Evolutionary conservation across 2,113 vertebrate species (phyloP).

Genomic region (Eptesicus fuscus): DNA sequence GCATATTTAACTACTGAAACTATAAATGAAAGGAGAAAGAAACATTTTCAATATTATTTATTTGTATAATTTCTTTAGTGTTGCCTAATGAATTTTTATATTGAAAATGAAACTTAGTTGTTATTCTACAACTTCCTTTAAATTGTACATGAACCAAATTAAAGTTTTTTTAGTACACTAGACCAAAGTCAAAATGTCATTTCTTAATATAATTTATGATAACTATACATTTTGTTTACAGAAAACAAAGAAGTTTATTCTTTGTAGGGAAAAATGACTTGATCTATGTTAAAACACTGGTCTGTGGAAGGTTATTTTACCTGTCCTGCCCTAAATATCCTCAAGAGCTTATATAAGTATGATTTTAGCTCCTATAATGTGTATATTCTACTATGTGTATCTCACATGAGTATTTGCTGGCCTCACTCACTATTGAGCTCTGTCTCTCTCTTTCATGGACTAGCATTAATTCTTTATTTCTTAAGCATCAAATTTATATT

Average conservation of each 20-base stretch:
- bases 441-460: neutral
- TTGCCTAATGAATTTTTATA: neutral
- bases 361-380: neutral
- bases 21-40: neutral
- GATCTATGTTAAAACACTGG: neutral
- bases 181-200: neutral
- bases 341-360: neutral
- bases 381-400: neutral
- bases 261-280: neutral
- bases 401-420: neutral
- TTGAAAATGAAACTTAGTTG: neutral
- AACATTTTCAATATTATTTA: neutral
- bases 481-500: neutral
- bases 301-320: neutral
- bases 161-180: neutral
- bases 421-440: neutral
- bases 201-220: neutral
- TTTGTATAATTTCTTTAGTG: neutral
- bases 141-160: neutral
- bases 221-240: neutral
- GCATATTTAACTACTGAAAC: neutral
- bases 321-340: neutral
- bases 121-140: conserved; percentile 16
- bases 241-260: neutral
- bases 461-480: neutral